A percentile compares a stretch with the other conserved stretches of the same genome.
phyloP scores from a whole-genome alignment of 2,113 vertebrate species.

The Ammodytes marinus region DNA sequence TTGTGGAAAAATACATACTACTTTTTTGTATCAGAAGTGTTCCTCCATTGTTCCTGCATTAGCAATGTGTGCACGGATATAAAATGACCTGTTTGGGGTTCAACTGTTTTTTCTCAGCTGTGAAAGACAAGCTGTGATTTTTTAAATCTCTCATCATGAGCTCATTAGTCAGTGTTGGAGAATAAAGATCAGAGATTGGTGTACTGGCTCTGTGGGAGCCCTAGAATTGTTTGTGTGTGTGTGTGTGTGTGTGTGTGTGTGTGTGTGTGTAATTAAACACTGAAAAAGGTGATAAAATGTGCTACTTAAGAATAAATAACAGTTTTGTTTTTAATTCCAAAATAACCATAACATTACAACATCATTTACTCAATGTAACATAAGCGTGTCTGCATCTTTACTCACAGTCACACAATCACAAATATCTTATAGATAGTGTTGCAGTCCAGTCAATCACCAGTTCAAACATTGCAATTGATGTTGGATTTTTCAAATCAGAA shows the following conservation, averaged over 20 bases:
- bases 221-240: constrained; percentile 3
- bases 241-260: constrained; percentile 12
- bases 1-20: constrained; percentile 12
- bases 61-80: background rate
- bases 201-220: constrained; percentile 26
- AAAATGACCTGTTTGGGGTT: constrained; percentile 1
- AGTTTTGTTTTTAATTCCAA: background rate
- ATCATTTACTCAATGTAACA: background rate
- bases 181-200: constrained; percentile 54
- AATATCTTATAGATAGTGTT: background rate
- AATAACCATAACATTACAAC: background rate
- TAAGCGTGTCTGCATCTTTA: background rate
- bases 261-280: too few relatives aligned
- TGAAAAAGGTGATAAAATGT: too few relatives aligned
- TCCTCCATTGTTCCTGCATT: background rate
- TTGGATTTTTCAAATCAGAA: background rate
- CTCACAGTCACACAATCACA: too few relatives aligned
- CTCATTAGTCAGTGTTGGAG: constrained; percentile 50
- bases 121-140: constrained; percentile 52
- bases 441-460: background rate
- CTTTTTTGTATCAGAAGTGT: background rate
- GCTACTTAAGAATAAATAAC: too few relatives aligned
- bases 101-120: constrained; percentile 30
- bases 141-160: constrained; percentile 52
- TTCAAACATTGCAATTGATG: background rate